Evolutionary conservation across 2,797 vertebrate species (phyloP).

Genomic region (Mallotus villosus): DNA sequence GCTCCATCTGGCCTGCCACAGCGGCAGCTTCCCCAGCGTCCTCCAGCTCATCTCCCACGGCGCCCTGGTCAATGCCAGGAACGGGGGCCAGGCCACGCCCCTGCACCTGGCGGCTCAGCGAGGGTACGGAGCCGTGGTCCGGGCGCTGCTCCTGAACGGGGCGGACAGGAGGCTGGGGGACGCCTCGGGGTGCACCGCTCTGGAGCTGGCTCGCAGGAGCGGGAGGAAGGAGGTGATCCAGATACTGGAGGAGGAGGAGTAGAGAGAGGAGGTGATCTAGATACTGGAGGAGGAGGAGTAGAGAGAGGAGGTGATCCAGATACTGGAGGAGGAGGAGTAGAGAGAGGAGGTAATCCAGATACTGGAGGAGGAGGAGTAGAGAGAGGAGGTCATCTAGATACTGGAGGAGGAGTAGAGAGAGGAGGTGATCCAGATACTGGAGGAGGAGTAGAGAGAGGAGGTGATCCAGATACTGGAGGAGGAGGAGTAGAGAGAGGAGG

Average conservation of each 20-base stretch:
- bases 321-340: constrained; percentile 52
- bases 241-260: constrained; percentile 53
- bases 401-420: constrained; percentile 40
- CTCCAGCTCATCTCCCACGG: constrained; percentile 74
- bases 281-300: neutral
- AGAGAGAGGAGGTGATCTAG: neutral
- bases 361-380: neutral
- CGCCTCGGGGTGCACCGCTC: constrained; percentile 68
- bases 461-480: neutral
- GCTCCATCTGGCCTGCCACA: constrained; percentile 79
- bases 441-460: neutral
- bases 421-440: constrained; percentile 64
- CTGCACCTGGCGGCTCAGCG: constrained; percentile 81
- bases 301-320: constrained; percentile 40
- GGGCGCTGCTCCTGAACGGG: constrained; percentile 78
- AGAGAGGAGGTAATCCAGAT: neutral
- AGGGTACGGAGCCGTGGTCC: constrained; percentile 71
- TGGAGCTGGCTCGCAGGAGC: constrained; percentile 71
- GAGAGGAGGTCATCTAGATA: constrained; percentile 53
- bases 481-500: too few relatives aligned
- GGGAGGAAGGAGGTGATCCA: constrained; percentile 68
- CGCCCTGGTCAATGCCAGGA: constrained; percentile 75
- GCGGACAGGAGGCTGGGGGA: constrained; percentile 68
- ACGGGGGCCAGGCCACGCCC: constrained; percentile 71
- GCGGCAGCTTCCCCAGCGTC: constrained; percentile 69